Evolutionary conservation across 2,797 vertebrate species (phyloP).

Genomic region (Myoxocephalus aenaeus): DNA sequence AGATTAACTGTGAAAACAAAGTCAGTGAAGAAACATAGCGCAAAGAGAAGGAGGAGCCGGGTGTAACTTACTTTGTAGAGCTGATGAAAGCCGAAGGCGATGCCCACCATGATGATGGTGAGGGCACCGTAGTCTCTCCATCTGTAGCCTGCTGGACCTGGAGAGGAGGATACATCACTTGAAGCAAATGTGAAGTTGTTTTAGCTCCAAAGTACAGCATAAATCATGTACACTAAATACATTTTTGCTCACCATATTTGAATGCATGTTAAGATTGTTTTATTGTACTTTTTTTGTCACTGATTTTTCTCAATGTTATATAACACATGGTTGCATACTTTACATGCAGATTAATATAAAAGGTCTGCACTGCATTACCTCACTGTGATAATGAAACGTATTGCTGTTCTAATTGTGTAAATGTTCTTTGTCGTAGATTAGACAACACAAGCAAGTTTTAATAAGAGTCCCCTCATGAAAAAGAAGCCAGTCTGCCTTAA

Average conservation of each 20-base stretch:
- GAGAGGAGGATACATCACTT: slow-evolving; percentile 7
- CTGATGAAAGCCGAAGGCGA: slow-evolving; percentile 95
- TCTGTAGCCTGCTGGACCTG: slow-evolving; percentile 89
- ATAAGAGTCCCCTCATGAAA: background rate
- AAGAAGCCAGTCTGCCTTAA: background rate
- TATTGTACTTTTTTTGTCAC: background rate
- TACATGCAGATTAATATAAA: background rate
- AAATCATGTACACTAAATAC: background rate
- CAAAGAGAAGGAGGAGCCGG: background rate
- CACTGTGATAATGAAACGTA: background rate
- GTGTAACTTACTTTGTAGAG: slow-evolving; percentile 90
- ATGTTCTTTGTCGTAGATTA: background rate
- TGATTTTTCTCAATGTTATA: background rate
- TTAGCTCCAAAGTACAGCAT: background rate
- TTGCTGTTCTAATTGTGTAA: background rate
- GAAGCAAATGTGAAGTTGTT: background rate
- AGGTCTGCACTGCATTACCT: background rate
- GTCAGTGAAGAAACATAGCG: slow-evolving; percentile 1
- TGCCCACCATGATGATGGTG: slow-evolving; percentile 94
- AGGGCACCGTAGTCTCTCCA: slow-evolving; percentile 96
- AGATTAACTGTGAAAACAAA: slow-evolving; percentile 47
- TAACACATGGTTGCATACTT: background rate
- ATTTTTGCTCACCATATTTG: background rate
- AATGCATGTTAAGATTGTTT: background rate
- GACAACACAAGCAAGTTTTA: background rate